Base-by-base conservation (phyloP, 2,113 vertebrate species). In the Pomatostomus ruficeps region DNA sequence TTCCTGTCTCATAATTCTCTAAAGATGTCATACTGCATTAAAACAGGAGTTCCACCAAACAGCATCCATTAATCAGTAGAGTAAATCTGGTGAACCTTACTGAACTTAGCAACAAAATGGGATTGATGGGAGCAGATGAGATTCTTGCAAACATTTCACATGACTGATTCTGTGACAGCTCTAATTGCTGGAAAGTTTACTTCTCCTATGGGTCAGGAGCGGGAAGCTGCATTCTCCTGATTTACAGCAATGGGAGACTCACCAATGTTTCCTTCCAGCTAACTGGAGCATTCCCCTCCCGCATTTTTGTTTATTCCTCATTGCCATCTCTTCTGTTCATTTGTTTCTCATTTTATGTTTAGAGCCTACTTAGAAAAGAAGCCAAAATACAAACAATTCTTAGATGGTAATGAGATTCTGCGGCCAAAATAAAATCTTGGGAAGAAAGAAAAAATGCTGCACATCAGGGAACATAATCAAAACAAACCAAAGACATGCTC, bases 391-490 rank as follows among this genome's bases (percentile, higher is more conserved):
- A 77, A 91, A 92, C 76, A 87, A 36, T 88, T 75, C 48, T 85
- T 88, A 88, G 59, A 96, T 88, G 85, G 90, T 97, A 95, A 93
- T 95, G 93, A 96, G 90, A 92, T 91, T 97, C 63, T 94, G 90
- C 2, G 48, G 93, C 93, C 88, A 95, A 95, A 95, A 68, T 91
- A 96, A 96, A 74, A 95, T 74, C 72, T 92, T 43, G 25, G n/a
- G 68, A 91, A 88, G 72, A 84, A 94, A 81, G 54, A 25, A 95
- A 92, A 88, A 85, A 66, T 25, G 65, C 66, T 57, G 75, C 65
- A 55, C 72, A 38, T 88, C 42, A 61, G 88, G 68, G 92, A 95
- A 76, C 58, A 82, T 65, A 91, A 91, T 83, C 78, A 76, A 87
- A 96, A 72, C 87, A 91, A 67, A 76, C 90, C 78, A 90, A 91